Base-by-base conservation (phyloP, 2,888 invertebrate genomes). In the Bursaphelenchus okinawaensis region DNA sequence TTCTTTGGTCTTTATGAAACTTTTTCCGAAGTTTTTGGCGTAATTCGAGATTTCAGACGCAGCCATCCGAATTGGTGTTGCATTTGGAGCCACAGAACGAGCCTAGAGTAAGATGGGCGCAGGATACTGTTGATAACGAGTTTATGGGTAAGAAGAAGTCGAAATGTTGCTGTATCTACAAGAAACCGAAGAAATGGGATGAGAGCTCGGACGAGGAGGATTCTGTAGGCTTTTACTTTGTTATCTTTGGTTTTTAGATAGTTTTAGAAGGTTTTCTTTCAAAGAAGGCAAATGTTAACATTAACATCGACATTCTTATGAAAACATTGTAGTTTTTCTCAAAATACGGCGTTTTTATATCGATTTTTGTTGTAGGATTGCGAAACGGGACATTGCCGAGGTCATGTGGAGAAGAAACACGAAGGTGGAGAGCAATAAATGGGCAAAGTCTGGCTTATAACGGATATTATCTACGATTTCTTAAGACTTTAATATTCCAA, bases 131-230 rank as follows among this genome's bases (percentile, higher is more conserved):
- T 7, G 79, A 80, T 65, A 80, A 80, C 60, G 80, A 79, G 65
- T 66, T 68, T 28, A 61, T 78, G 71, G 76, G 73, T 51, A 77
- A 77, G 64, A 77, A 78, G 64, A 80, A 79, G 66, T 80, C 79
- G 66, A 80, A 80, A 62, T 80, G 80, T 63, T 80, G 80, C 59
- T 80, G 80, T 59, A 76, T 80, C 61, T 80, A 77, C 65, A 79
- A 79, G 65, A 80, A 80, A 59, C 72, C 72, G 28, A 75, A 76
- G 56, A 73, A 71, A 12, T 80, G 79, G 79, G 71, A 80, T 59
- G 75, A 77, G 31, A 69, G 71, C 54, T 70, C 72, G 4, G 75
- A 77, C 50, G 58, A 59, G 19, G 67, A 58, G 16, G 74, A 70
- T 57, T 70, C 70, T 50, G 75, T 74, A 52, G 62, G 69, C 54